A percentile compares a stretch with the other conserved stretches of the same genome.
Conservation (phyloP, 2,797 vertebrate species). For the Poeciliopsis gracilis region DNA sequence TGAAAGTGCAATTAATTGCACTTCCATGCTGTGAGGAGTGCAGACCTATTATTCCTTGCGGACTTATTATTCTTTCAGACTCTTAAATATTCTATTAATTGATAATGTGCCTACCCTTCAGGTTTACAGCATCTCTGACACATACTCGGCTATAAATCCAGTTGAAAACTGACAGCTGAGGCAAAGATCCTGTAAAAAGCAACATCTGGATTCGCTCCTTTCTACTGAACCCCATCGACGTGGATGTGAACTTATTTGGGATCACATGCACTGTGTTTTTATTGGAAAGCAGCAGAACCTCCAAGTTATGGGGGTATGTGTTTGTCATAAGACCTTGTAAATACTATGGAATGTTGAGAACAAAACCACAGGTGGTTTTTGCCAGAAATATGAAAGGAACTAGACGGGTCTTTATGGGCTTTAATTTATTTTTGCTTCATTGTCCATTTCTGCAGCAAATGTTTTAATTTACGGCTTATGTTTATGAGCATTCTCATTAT, state of each 20-base stretch:
- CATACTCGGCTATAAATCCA: conserved; percentile 21
- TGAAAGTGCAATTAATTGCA: conserved; percentile 70
- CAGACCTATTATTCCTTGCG: conserved; percentile 62
- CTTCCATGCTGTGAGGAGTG: conserved; percentile 60
- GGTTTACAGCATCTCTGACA: conserved; percentile 45
- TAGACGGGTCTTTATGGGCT: background rate
- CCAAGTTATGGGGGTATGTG: conserved; percentile 38
- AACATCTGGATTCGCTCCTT: conserved; percentile 34
- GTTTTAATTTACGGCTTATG: conserved; percentile 15
- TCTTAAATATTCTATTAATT: conserved; percentile 77
- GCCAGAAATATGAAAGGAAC: background rate
- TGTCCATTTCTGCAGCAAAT: background rate
- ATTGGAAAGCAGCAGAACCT: conserved; percentile 48
- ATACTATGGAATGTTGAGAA: conserved; percentile 48
- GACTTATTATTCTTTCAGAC: conserved; percentile 59
- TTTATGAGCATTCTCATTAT: conserved; percentile 29
- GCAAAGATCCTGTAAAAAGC: conserved; percentile 15
- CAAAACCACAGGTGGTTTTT: conserved; percentile 47
- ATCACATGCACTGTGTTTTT: conserved; percentile 46
- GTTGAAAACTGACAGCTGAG: conserved; percentile 19
- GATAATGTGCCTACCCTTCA: conserved; percentile 73
- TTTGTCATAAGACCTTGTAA: conserved; percentile 48
- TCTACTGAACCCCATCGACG: conserved; percentile 26
- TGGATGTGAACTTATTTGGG: conserved; percentile 26
- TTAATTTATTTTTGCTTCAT: background rate